A percentile compares a stretch with the other conserved stretches of the same genome.
Conservation (phyloP, 2,797 vertebrate species). For the Micropoecilia bifurca region DNA sequence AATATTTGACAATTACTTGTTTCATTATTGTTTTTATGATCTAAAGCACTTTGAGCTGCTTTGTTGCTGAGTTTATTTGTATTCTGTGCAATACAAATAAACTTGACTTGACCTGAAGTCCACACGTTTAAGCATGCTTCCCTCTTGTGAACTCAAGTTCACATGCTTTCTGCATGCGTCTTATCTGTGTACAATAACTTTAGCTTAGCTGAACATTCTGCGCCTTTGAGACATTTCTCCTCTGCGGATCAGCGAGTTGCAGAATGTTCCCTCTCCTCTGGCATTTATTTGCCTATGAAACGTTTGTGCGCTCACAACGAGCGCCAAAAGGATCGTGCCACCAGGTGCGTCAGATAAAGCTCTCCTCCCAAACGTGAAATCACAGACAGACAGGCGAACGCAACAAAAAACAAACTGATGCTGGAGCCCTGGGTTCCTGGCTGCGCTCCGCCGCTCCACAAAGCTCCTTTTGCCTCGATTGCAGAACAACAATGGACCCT, state of each 20-base stretch:
- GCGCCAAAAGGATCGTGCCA: slow-evolving; percentile 52
- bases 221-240: slow-evolving; percentile 10
- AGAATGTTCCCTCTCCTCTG: slow-evolving; percentile 36
- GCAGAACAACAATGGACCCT: slow-evolving; percentile 8
- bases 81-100: no score
- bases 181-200: neutral
- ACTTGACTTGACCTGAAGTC: no score
- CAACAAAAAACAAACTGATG: slow-evolving; percentile 14
- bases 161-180: neutral
- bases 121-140: neutral
- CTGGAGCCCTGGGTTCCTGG: slow-evolving; percentile 16
- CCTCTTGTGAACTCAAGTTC: neutral
- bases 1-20: no score
- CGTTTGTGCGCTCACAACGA: slow-evolving; percentile 52
- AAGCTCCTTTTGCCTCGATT: slow-evolving; percentile 37
- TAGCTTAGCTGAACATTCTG: neutral
- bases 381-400: slow-evolving; percentile 34
- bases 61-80: no score
- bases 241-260: slow-evolving; percentile 49
- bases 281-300: slow-evolving; percentile 58
- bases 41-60: no score
- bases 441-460: slow-evolving; percentile 17
- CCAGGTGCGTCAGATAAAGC: slow-evolving; percentile 51
- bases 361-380: slow-evolving; percentile 36
- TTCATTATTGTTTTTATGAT: no score